Percentiles rank a stretch among this genome's conserved stretches.
These are phyloP conservation scores for Epinotia nisella DNA, from an alignment of 2,888 invertebrate species.

Conservation along the genomic window DNA sequence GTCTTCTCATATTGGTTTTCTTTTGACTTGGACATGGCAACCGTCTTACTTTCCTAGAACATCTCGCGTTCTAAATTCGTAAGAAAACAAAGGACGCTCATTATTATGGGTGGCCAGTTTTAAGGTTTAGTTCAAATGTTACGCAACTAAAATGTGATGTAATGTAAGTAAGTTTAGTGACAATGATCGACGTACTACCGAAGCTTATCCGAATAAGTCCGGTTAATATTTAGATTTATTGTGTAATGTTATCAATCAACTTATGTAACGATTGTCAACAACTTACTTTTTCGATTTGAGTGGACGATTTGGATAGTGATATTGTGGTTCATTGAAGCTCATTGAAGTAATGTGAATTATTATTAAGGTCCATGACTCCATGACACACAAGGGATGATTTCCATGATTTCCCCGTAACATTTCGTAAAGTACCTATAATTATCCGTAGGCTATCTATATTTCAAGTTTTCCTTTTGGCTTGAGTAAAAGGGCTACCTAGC, in stretches of 20 bases:
- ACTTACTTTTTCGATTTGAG: neutral
- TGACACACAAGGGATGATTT: neutral
- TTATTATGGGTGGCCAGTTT: constrained; percentile 41
- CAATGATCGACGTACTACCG: constrained; percentile 22
- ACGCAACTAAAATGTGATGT: constrained; percentile 24
- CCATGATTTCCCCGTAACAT: no score
- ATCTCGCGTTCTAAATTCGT: constrained; percentile 31
- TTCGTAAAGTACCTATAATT: no score
- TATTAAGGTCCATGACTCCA: no score
- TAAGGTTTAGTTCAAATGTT: constrained; percentile 40
- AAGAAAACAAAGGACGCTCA: constrained; percentile 30
- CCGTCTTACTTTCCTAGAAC: constrained; percentile 34
- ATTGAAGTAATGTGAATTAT: no score
- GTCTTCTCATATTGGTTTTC: neutral
- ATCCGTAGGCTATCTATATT: neutral
- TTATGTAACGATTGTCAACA: constrained; percentile 21
- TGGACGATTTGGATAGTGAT: no score
- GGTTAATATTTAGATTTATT: constrained; percentile 19
- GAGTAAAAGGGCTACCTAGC: neutral
- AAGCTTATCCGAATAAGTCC: constrained; percentile 25
- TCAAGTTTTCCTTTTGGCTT: neutral
- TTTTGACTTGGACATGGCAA: constrained; percentile 25
- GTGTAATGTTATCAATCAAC: constrained; percentile 27
- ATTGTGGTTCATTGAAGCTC: no score
- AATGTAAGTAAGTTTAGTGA: constrained; percentile 18